Conservation (phyloP, 2,888 invertebrate genomes). For the Acleris literana region DNA sequence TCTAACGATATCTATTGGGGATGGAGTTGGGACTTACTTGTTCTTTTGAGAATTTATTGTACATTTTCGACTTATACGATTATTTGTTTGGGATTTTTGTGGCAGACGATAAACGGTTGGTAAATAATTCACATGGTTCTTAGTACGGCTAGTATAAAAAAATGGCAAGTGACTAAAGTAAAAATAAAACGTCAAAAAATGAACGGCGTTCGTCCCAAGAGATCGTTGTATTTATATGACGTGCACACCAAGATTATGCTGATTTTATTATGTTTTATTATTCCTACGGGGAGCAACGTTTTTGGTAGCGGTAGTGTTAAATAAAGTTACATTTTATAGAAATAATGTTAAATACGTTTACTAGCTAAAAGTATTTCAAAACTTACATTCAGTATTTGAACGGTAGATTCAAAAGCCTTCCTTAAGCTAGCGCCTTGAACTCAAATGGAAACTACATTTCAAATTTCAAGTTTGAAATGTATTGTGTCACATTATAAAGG, state of each 20-base stretch:
- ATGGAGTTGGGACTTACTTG: conserved; percentile 28
- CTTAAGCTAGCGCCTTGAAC: no score
- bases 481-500: no score
- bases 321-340: neutral
- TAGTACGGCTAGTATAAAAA: no score
- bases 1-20: conserved; percentile 33
- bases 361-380: no score
- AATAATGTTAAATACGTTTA: no score
- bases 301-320: neutral
- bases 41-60: conserved; percentile 28
- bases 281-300: conserved; percentile 1
- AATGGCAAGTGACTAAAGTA: neutral
- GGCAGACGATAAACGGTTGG: no score
- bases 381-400: no score
- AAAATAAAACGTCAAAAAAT: neutral
- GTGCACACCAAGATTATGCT: conserved; percentile 4
- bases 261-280: conserved; percentile 6
- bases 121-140: no score
- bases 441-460: no score
- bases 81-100: neutral
- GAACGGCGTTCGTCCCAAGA: neutral
- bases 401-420: no score
- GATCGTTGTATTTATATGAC: conserved; percentile 4
- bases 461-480: no score
- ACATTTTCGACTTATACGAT: conserved; percentile 12